These are phyloP conservation scores for Acrobasis suavella DNA, from an alignment of 2,888 invertebrate species.

Conservation along the genomic window DNA sequence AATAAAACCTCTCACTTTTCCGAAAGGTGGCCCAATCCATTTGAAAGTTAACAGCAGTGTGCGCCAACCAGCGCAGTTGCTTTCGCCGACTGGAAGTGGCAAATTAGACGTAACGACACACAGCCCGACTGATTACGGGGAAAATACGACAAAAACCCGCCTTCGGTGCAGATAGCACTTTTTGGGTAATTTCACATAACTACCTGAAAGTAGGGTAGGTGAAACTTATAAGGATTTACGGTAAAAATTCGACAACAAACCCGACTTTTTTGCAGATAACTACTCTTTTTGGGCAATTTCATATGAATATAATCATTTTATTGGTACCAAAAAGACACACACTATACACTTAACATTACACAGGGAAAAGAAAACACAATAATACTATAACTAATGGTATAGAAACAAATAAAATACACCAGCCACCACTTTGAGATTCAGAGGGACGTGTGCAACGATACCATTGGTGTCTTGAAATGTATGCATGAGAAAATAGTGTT, in stretches of 20 bases:
- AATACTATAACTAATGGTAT: too few species aligned
- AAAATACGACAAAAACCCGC: conserved; percentile 10
- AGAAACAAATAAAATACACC: too few species aligned
- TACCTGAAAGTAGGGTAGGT: not conserved
- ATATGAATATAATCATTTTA: too few species aligned
- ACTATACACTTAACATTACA: too few species aligned
- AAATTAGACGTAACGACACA: conserved; percentile 31
- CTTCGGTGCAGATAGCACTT: not conserved
- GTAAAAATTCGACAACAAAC: not conserved
- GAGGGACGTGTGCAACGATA: too few species aligned
- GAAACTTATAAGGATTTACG: too few species aligned
- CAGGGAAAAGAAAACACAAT: too few species aligned
- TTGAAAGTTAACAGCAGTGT: conserved; percentile 17
- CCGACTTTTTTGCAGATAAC: not conserved
- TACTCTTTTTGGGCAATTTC: not conserved
- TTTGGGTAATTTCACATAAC: not conserved
- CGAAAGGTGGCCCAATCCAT: not conserved
- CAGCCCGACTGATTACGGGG: conserved; percentile 20
- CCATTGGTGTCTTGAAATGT: too few species aligned
- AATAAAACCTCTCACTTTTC: not conserved
- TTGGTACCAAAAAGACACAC: too few species aligned
- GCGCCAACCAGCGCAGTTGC: conserved; percentile 25
- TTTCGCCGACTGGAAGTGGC: conserved; percentile 33
- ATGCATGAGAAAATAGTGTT: too few species aligned
- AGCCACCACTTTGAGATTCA: too few species aligned